phyloP scores from a whole-genome alignment of 2,888 invertebrate genomes.

The Thymelicus lineola region DNA sequence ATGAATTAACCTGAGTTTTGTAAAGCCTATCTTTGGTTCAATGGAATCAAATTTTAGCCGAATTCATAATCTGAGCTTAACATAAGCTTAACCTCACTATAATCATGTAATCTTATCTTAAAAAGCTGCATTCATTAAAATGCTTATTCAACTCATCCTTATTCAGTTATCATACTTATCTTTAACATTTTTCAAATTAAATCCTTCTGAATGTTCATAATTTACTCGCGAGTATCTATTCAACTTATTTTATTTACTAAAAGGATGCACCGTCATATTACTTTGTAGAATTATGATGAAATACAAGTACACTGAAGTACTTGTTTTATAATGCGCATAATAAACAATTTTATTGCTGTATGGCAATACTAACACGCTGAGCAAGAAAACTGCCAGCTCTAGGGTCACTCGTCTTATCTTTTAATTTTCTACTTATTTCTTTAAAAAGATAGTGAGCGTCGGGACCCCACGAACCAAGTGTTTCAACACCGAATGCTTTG shows the following conservation, averaged over 20 bases:
- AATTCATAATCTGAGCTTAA: neutral
- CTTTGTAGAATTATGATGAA: neutral
- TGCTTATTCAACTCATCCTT: slow-evolving; percentile 24
- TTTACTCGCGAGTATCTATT: slow-evolving; percentile 13
- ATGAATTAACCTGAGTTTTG: too few species aligned
- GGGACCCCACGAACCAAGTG: too few species aligned
- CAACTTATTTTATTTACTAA: slow-evolving; percentile 19
- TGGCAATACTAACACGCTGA: too few species aligned
- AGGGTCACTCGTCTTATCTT: too few species aligned
- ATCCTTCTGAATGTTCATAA: slow-evolving; percentile 28
- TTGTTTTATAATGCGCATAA: too few species aligned
- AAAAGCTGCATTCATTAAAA: slow-evolving; percentile 33
- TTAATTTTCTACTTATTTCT: too few species aligned
- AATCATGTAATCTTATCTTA: slow-evolving; percentile 17
- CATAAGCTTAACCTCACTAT: slow-evolving; percentile 13
- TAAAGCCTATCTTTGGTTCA: too few species aligned
- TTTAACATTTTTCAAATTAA: slow-evolving; percentile 25
- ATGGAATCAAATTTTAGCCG: neutral
- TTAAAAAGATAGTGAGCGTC: too few species aligned
- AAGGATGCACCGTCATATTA: neutral
- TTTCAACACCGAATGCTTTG: too few species aligned
- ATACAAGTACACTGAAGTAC: neutral
- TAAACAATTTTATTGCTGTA: too few species aligned
- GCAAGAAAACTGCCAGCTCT: too few species aligned
- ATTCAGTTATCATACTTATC: slow-evolving; percentile 19